phyloP scores from a whole-genome alignment of 2,888 invertebrate species.

The Heliconius hortense region DNA sequence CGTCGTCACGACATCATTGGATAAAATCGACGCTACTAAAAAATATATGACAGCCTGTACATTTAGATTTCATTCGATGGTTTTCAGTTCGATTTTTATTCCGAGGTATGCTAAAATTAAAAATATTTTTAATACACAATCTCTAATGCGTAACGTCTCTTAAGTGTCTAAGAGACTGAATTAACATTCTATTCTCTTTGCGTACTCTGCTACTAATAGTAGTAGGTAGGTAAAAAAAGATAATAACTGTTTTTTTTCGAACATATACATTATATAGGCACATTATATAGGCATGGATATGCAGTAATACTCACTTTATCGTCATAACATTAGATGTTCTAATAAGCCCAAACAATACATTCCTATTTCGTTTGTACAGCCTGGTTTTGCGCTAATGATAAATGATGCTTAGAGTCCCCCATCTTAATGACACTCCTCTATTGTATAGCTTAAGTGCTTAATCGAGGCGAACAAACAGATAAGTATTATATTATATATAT shows the following conservation, averaged over 20 bases:
- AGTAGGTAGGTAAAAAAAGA: not conserved
- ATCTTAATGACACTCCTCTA: constrained; percentile 30
- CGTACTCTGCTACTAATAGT: not conserved
- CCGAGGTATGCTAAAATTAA: not conserved
- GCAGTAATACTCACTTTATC: too few relatives aligned
- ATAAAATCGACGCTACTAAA: too few relatives aligned
- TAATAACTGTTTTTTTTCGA: too few relatives aligned
- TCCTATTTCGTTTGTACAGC: constrained; percentile 25
- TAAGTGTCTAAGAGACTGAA: not conserved
- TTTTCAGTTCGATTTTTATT: not conserved
- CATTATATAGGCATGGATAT: not conserved
- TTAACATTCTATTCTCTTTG: not conserved
- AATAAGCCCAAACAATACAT: constrained; percentile 23
- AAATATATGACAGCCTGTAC: not conserved
- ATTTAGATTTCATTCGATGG: not conserved
- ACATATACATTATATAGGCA: not conserved
- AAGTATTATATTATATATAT: constrained; percentile 8
- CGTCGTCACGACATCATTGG: too few relatives aligned
- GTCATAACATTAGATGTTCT: too few relatives aligned
- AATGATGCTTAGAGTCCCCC: constrained; percentile 26
- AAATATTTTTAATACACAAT: not conserved
- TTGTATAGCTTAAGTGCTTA: constrained; percentile 26
- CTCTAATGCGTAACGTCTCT: not conserved
- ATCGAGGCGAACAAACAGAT: constrained; percentile 25
- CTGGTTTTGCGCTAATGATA: constrained; percentile 29